Conservation (phyloP, 37 sponge, comb jelly and placozoan genomes). For the Halichondria panicea region DNA sequence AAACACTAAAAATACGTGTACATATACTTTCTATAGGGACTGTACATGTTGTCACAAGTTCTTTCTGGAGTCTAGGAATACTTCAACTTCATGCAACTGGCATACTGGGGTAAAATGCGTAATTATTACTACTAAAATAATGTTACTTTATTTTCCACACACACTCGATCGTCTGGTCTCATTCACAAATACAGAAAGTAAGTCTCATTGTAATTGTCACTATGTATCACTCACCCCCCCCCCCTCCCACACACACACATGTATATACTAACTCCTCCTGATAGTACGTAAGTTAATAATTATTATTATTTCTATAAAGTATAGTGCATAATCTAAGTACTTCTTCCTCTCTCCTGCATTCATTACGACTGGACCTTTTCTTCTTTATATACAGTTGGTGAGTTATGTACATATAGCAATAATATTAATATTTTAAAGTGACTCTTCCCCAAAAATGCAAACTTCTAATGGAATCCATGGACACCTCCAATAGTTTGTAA, state of each 20-base stretch:
- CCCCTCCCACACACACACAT: conserved; percentile 14
- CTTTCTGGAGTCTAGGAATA: conserved; percentile 49
- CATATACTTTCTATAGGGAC: conserved; percentile 45
- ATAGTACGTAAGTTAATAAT: conserved; percentile 2
- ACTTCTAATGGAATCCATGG: neutral
- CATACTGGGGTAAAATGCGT: conserved; percentile 59
- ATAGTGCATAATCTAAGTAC: neutral
- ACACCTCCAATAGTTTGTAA: neutral
- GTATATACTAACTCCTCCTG: neutral
- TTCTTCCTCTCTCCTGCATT: too few relatives aligned
- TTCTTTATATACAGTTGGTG: conserved; percentile 9
- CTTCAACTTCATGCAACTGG: conserved; percentile 28
- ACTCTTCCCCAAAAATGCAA: neutral
- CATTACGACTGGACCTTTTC: too few relatives aligned
- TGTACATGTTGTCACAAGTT: conserved; percentile 59
- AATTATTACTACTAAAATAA: neutral
- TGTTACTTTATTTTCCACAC: neutral
- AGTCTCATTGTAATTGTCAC: conserved; percentile 1
- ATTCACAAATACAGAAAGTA: conserved; percentile 10
- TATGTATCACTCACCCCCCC: neutral
- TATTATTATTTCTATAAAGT: neutral
- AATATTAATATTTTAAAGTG: neutral
- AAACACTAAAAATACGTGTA: too few relatives aligned
- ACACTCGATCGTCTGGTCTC: neutral
- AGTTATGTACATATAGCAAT: neutral